Conservation (phyloP, 2,888 invertebrate genomes). For the Brachyopa scutellaris region DNA sequence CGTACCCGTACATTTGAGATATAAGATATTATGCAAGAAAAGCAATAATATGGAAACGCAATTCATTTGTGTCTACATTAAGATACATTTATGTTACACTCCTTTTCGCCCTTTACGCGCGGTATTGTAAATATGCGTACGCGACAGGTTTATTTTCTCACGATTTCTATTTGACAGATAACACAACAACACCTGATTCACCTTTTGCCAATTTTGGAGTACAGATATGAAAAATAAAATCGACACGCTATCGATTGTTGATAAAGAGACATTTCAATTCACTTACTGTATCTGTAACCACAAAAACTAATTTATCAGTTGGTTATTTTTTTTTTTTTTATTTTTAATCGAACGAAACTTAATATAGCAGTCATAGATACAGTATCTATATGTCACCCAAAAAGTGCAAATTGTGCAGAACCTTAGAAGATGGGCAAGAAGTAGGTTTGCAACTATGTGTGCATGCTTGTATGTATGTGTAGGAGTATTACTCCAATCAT, state of each 20-base stretch:
- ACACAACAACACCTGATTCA: too few relatives aligned
- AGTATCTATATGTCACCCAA: too few relatives aligned
- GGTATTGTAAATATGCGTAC: too few relatives aligned
- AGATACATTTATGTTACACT: too few relatives aligned
- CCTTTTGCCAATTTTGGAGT: not conserved
- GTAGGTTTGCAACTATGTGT: not conserved
- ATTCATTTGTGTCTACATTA: slow-evolving; percentile 2
- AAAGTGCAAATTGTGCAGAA: slow-evolving; percentile 6
- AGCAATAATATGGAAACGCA: not conserved
- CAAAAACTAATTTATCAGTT: slow-evolving; percentile 7
- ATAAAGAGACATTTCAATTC: not conserved
- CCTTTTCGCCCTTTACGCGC: too few relatives aligned
- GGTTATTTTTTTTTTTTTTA: too few relatives aligned
- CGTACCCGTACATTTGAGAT: not conserved
- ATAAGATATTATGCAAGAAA: slow-evolving; percentile 21
- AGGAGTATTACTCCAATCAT: not conserved
- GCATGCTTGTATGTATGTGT: too few relatives aligned
- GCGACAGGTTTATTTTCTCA: too few relatives aligned
- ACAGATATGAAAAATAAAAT: too few relatives aligned
- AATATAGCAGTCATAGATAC: too few relatives aligned
- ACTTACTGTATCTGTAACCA: not conserved
- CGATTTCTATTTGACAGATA: too few relatives aligned
- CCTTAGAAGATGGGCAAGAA: not conserved
- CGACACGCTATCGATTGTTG: not conserved
- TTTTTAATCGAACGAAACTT: slow-evolving; percentile 10